Evolutionary conservation across 2,797 vertebrate species (phyloP), one percentile per base, ranked within the genome.

Genomic region (Setipinna tenuifilis): DNA sequence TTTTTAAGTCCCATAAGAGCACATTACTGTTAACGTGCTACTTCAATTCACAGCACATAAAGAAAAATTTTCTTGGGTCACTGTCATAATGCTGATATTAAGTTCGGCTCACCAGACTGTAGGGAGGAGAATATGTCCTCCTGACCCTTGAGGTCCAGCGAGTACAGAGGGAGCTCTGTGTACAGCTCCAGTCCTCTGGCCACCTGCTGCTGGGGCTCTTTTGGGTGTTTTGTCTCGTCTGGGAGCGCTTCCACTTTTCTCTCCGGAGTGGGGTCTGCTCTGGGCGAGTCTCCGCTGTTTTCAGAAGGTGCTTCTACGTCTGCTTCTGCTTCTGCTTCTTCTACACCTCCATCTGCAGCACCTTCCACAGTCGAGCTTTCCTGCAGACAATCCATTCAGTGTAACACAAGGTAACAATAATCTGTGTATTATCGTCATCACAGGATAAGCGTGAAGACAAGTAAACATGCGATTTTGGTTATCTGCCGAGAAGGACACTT

Each of bases 151-250:
- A 99, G 95, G 89, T 98, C 97, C 91, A 99, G 93, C 86, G 97
- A 97, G 87, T 98, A 97, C 89, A 99, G 91, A 75, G 97, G 96
- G 85, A 99, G 94, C 89, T 98, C 98, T 86, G 98, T 96, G 94
- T 99, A 99, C 82, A 98, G 97, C 83, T 95, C 91, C 85, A 88
- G 92, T 35, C 31, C 71, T 41, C 88, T 93, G 88, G 85, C 93
- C 92, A 25, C 84, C 90, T 19, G 80, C 35, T 44, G 46, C 83
- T 86, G 86, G 19, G 2, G 9, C 86, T 84, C 68, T 0, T 50
- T 35, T 21, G 88, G 46, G 14, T n/a, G 25, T n/a, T n/a, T n/a
- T 28, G 86, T 46, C 62, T 0, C 78, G 3, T 71, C 58, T 50
- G 83, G 83, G 41, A 11, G 2, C 19, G 58, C n/a, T 61, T 87